Conservation (phyloP, 2,113 vertebrate genomes). For the Megalops atlanticus region DNA sequence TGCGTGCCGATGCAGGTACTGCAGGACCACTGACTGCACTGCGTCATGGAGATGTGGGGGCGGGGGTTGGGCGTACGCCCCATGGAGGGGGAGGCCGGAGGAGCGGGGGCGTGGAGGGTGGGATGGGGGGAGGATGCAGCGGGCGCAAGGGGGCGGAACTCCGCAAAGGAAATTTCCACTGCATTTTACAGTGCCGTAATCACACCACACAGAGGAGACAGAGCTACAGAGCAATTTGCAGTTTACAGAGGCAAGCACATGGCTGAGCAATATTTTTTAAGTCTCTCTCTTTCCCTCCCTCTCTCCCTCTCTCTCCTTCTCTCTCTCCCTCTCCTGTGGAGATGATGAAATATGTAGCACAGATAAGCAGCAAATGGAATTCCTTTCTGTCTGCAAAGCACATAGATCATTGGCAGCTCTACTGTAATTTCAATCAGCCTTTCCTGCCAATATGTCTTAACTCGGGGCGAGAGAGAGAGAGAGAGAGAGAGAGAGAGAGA, state of each 20-base stretch:
- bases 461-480: conserved; percentile 28
- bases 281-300: neutral
- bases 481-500: conserved; percentile 13
- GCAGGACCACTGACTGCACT: conserved; percentile 66
- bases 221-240: conserved; percentile 52
- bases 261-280: conserved; percentile 52
- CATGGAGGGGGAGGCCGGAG: conserved; percentile 8
- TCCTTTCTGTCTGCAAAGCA: neutral
- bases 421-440: neutral
- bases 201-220: conserved; percentile 24
- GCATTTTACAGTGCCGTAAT: conserved; percentile 31
- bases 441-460: neutral
- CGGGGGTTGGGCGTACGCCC: conserved; percentile 31
- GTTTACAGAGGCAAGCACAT: conserved; percentile 45
- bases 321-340: too few species aligned
- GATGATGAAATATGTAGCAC: too few species aligned
- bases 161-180: conserved; percentile 37
- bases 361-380: too few species aligned
- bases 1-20: neutral
- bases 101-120: conserved; percentile 38
- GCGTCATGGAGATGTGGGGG: conserved; percentile 54
- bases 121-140: conserved; percentile 36
- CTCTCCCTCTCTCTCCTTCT: conserved; percentile 28
- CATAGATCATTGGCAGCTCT: neutral
- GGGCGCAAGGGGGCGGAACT: conserved; percentile 37